These are phyloP conservation scores for Drosophila sp. DNA, from an alignment of 1,140 invertebrate species.

Conservation along the genomic window DNA sequence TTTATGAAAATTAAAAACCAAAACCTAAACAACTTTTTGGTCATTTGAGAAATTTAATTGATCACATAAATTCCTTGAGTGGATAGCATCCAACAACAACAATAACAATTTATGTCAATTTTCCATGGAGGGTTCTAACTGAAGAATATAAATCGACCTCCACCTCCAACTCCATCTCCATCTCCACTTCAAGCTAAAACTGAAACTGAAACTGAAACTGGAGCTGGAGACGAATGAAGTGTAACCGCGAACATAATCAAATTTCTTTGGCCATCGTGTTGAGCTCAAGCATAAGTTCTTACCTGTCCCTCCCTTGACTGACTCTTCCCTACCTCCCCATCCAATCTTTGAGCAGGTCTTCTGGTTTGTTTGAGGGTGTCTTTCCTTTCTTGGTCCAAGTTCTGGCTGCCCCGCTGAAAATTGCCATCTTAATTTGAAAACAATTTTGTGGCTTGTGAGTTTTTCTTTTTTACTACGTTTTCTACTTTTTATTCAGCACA, in stretches of 20 bases:
- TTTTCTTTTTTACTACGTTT: slow-evolving; percentile 22
- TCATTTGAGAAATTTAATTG: slow-evolving; percentile 81
- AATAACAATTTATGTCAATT: slow-evolving; percentile 69
- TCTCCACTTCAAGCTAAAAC: too few relatives aligned
- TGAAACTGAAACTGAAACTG: not conserved
- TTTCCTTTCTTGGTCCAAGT: slow-evolving; percentile 1
- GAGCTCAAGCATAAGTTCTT: slow-evolving; percentile 43
- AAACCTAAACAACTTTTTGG: slow-evolving; percentile 68
- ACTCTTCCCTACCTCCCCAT: not conserved
- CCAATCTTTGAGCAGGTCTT: slow-evolving; percentile 27
- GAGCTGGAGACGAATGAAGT: slow-evolving; percentile 68
- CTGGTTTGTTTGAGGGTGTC: slow-evolving; percentile 17
- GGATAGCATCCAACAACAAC: slow-evolving; percentile 10
- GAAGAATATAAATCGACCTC: not conserved
- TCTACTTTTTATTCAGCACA: slow-evolving; percentile 35
- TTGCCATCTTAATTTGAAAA: slow-evolving; percentile 75
- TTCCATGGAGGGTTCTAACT: slow-evolving; percentile 21
- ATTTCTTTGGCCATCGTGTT: slow-evolving; percentile 46
- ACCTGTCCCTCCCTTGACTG: not conserved
- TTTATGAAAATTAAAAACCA: slow-evolving; percentile 81
- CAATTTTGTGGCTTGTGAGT: slow-evolving; percentile 39
- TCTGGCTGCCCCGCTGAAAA: slow-evolving; percentile 29
- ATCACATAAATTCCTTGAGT: slow-evolving; percentile 72
- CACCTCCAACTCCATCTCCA: too few relatives aligned
- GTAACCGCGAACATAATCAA: slow-evolving; percentile 78